phyloP scores from a whole-genome alignment of 2,797 vertebrate species.

The Lophius americanus region DNA sequence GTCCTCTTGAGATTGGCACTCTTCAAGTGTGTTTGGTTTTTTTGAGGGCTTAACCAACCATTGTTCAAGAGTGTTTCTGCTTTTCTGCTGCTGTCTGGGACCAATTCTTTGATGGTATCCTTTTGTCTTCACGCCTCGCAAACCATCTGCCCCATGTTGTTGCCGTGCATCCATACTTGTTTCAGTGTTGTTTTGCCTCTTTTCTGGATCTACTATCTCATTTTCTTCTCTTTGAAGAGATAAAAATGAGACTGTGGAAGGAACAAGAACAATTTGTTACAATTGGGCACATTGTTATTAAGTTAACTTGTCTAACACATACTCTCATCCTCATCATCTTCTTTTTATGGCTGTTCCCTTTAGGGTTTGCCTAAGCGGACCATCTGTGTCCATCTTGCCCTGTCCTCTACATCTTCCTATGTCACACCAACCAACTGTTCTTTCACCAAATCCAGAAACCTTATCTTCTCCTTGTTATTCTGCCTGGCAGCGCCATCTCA shows the following conservation, averaged over 20 bases:
- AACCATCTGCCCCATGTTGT: constrained; percentile 37
- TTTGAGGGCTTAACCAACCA: constrained; percentile 66
- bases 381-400: too few relatives aligned
- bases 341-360: too few relatives aligned
- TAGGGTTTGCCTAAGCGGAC: too few relatives aligned
- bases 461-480: too few relatives aligned
- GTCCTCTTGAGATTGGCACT: constrained; percentile 29
- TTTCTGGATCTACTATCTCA: constrained; percentile 26
- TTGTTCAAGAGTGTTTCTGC: constrained; percentile 49
- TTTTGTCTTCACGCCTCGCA: constrained; percentile 54
- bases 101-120: constrained; percentile 25
- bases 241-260: constrained; percentile 21
- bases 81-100: constrained; percentile 34
- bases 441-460: too few relatives aligned
- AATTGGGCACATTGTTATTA: too few relatives aligned
- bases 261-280: not conserved
- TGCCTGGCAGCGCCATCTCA: too few relatives aligned
- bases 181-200: constrained; percentile 3
- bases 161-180: constrained; percentile 38
- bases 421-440: too few relatives aligned
- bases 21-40: constrained; percentile 12
- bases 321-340: too few relatives aligned
- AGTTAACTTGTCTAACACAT: too few relatives aligned
- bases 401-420: too few relatives aligned
- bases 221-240: constrained; percentile 16